Evolutionary conservation across 2,797 vertebrate species (phyloP), one percentile per base, ranked within the genome.

Genomic region (Glossophaga mutica): DNA sequence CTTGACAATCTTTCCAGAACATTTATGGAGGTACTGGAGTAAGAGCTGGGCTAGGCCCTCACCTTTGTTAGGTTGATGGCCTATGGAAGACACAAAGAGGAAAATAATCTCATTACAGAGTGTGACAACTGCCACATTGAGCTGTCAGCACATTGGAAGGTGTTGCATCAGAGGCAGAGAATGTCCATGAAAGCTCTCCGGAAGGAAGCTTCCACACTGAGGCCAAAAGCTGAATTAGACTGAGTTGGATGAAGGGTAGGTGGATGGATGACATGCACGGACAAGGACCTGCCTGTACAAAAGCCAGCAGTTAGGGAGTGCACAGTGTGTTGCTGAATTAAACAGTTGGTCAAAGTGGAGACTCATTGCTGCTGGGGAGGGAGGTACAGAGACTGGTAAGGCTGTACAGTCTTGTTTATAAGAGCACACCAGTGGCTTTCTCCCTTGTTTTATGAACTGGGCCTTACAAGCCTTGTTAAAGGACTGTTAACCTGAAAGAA

Each of bases 131-230:
- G 0, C 37, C 32, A 4, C 24, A 6, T 22, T n/a, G 4, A 26
- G 39, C 22, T 78, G 0, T 59, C 44, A 34, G 19, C 44, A 70
- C 32, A 4, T 15, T 11, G 24, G 32, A 52, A 50, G 46, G 18
- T n/a, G 22, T 9, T 11, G 14, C 12, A n/a, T 26, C 79, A 85
- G 79, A 55, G 21, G 15, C 14, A 10, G 1, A 73, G 32, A n/a
- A 46, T 73, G 24, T 97, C 96, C 97, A 76, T 88, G 90, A 78
- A 71, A 62, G 5, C 65, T 81, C 22, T 3, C 18, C 50, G 67
- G 29, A 67, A 79, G 62, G 39, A 26, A 59, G 55, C 4, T 18
- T n/a, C 29, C 42, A 42, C 18, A 3, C 18, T 37, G 79, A 79
- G 16, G n/a, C 67, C 5, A 15, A 50, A 59, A 82, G 67, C 39